Evolutionary conservation across 2,797 vertebrate genomes (phyloP), one percentile per base, ranked within the genome.

Genomic region (Lophura swinhoii): DNA sequence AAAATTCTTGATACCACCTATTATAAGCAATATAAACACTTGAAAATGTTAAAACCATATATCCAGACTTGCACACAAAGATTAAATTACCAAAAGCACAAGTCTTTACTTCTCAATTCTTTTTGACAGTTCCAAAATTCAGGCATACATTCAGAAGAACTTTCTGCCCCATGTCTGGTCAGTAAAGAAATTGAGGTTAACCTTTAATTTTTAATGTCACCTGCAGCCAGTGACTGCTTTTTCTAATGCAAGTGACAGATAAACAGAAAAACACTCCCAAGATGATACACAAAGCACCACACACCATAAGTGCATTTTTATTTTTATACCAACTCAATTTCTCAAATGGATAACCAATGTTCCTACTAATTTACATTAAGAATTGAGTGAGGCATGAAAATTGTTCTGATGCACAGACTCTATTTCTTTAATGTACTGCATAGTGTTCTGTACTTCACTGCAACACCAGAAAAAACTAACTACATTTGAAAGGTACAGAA

Each of bases 291-390:
- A 97, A 97, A 97, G 96, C 97, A 97, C 97, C 95, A 95, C 93
- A 97, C 95, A 97, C 97, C 97, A 97, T 98, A 98, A 98, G 98
- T 98, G 98, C 98, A 96, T 97, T 97, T 98, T 98, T 98, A 98
- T 98, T 98, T 98, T 98, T 97, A 97, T 98, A 98, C 98, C 97
- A 97, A 98, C 98, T 98, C 98, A 92, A 97, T 98, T 98, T 98
- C 98, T 98, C 98, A 98, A 98, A 98, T 98, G 98, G 98, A 98
- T 98, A 98, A 98, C 96, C 98, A 98, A 98, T 98, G 98, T 98
- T 98, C 97, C 97, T 97, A 98, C 97, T 97, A 98, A 98, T 98
- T 98, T 98, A 98, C 96, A 98, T 98, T 97, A 98, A 97, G 96
- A 96, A 97, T 98, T 97, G 98, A 98, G 97, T 97, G 98, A 98